A percentile compares a stretch with the other conserved stretches of the same genome.
Evolutionary conservation across 2,113 vertebrate species (phyloP).

Genomic region (Crocuta crocuta): DNA sequence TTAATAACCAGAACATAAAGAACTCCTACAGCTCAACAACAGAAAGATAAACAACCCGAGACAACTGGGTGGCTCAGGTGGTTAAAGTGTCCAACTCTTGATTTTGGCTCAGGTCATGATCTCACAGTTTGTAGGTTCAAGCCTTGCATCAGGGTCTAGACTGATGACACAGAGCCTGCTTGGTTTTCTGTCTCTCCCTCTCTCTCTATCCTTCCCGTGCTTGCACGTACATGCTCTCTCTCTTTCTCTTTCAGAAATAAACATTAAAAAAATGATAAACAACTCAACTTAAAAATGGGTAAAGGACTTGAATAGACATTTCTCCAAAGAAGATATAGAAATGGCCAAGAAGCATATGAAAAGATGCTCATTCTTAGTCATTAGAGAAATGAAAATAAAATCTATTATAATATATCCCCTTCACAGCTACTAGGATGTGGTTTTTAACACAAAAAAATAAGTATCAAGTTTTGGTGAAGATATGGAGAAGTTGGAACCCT

Average conservation of each 20-base stretch:
- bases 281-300: neutral
- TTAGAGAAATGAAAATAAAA: constrained; percentile 14
- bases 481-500: neutral
- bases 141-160: no score
- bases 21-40: neutral
- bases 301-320: neutral
- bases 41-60: neutral
- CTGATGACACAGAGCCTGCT: no score
- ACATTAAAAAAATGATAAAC: neutral
- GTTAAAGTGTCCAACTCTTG: no score
- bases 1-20: neutral
- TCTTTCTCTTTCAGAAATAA: no score
- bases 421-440: neutral
- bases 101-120: no score
- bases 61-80: no score
- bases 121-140: no score
- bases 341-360: neutral
- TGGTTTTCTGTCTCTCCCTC: no score
- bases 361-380: neutral
- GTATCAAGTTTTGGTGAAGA: neutral
- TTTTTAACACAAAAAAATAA: neutral
- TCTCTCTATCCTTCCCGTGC: no score
- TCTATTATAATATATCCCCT: neutral
- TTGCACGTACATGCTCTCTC: no score
- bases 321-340: neutral